These are phyloP conservation scores for Bombyx huttoni DNA, from an alignment of 2,888 invertebrate species.

Conservation along the genomic window DNA sequence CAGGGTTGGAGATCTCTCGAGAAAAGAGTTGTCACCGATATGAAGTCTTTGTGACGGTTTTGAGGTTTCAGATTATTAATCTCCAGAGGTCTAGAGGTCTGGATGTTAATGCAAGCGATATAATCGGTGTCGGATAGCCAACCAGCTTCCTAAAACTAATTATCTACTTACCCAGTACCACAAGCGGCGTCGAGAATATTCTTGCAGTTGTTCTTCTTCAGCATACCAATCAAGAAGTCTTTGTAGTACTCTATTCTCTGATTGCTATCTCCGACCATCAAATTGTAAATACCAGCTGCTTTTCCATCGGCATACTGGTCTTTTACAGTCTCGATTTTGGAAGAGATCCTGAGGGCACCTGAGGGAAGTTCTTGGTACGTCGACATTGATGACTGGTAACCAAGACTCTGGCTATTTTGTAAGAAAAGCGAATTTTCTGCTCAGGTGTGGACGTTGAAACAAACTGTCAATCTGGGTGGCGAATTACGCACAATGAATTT, in stretches of 20 bases:
- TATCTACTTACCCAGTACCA: slow-evolving; percentile 82
- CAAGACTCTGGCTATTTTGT: too few relatives aligned
- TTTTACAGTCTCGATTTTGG: slow-evolving; percentile 76
- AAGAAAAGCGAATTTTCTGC: too few relatives aligned
- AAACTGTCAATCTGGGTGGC: too few relatives aligned
- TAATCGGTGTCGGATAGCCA: background rate
- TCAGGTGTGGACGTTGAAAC: background rate
- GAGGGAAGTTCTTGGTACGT: slow-evolving; percentile 80
- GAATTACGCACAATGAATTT: too few relatives aligned
- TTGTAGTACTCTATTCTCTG: slow-evolving; percentile 88
- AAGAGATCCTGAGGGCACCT: slow-evolving; percentile 87
- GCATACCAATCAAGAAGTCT: slow-evolving; percentile 80
- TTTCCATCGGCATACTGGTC: slow-evolving; percentile 94
- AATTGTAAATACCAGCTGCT: slow-evolving; percentile 92
- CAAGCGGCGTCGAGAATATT: slow-evolving; percentile 89
- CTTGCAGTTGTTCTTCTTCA: slow-evolving; percentile 79
- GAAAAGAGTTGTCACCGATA: too few relatives aligned
- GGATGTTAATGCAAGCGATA: too few relatives aligned
- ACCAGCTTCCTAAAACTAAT: background rate
- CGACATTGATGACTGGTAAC: slow-evolving; percentile 24
- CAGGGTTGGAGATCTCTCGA: too few relatives aligned
- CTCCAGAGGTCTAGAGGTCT: too few relatives aligned
- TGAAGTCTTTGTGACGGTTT: too few relatives aligned
- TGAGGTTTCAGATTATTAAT: too few relatives aligned
- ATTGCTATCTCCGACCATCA: slow-evolving; percentile 90